Conservation (phyloP, 2,113 vertebrate species). For the Phalacrocorax pelagicus region DNA sequence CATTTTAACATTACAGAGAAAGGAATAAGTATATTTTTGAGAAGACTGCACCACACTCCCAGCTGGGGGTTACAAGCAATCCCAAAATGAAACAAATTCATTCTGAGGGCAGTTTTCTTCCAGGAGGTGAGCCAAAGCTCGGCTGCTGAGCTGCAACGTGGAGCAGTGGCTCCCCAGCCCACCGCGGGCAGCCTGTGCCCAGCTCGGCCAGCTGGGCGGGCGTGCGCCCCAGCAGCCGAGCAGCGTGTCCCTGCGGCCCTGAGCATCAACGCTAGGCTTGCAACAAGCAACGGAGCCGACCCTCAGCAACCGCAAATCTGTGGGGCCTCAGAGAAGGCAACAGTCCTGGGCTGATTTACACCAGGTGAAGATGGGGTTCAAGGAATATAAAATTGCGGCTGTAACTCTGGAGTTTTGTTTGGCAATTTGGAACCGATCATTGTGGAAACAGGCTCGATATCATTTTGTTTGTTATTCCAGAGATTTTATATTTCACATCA, state of each 20-base stretch:
- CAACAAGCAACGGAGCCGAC: not conserved
- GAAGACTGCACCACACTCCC: not conserved
- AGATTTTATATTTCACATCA: not conserved
- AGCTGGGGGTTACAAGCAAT: not conserved
- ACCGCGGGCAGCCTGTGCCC: not conserved
- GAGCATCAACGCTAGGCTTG: not conserved
- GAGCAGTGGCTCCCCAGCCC: not conserved
- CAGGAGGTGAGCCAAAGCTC: not conserved
- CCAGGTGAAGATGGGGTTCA: not conserved
- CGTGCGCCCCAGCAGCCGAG: not conserved
- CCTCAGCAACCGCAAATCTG: not conserved
- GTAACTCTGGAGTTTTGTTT: not conserved
- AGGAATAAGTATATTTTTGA: not conserved
- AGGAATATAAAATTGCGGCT: not conserved
- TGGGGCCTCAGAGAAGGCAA: not conserved
- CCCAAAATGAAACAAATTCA: not conserved
- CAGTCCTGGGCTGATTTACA: not conserved
- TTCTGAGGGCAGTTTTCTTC: not conserved
- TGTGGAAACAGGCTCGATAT: not conserved
- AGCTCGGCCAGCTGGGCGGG: not conserved
- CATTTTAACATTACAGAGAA: not conserved
- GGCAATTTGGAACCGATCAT: not conserved
- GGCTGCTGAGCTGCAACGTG: fast-evolving
- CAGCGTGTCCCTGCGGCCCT: not conserved
- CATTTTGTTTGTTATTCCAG: not conserved